Evolutionary conservation across 2,888 invertebrate species (phyloP), one percentile per base, ranked within the genome.

Genomic region (Scotopteryx bipunctaria): DNA sequence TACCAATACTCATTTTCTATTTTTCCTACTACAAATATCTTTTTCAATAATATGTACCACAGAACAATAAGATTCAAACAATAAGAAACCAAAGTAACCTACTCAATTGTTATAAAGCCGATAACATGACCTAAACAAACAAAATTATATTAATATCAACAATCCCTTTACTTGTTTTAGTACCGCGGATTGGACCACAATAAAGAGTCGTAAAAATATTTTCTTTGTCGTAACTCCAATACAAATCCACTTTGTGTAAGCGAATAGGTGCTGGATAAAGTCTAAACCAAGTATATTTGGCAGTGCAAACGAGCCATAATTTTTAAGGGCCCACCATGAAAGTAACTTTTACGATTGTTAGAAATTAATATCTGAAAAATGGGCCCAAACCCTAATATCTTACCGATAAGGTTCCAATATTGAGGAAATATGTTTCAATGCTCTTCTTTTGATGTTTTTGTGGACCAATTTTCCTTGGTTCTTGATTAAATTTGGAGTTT

Each of bases 281-380:
- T 81, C 76, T 68, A 76, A 71, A 66, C 75, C 76, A 84, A 80
- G 77, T 82, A 74, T 80, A 86, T 83, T 82, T 84, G 76, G 72
- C 70, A 69, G 71, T 73, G 72, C 73, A 79, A 80, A 66, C 68
- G 69, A 41, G 75, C 72, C 58, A 78, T 86, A 85, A 86, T 80
- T 83, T 88, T 87, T 88, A 85, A 86, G 75, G 76, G 74, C 77
- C 45, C 66, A 76, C 79, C 77, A 80, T 86, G 83, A 86, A 85
- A 81, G 76, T 81, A 72, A 86, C 82, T 86, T 88, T 88, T 86
- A 88, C 81, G 86, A 84, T 85, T 88, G 86, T 87, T 85, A 81
- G 77, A 76, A 86, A 88, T 87, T 88, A 87, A 87, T 89, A 86
- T 85, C 82, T 83, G 84, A 86, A 85, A 86, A 86, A 86, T 79